Conservation (phyloP, 2,797 vertebrate species). For the Macropodus opercularis region DNA sequence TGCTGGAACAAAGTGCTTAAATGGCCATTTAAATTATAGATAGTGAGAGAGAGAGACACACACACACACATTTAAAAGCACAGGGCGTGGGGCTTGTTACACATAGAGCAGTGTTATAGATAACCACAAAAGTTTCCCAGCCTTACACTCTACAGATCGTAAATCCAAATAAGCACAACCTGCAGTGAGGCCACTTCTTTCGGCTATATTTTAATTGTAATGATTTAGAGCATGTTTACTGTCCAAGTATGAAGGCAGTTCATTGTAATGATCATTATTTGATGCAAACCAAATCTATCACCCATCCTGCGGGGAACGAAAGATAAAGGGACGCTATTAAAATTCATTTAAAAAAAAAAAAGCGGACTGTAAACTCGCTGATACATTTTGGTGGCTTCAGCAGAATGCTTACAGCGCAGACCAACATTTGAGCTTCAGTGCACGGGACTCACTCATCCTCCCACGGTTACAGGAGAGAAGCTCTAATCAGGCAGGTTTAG, state of each 20-base stretch:
- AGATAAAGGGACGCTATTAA: constrained; percentile 50
- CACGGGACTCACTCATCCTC: constrained; percentile 52
- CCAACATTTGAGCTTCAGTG: constrained; percentile 45
- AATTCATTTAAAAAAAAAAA: constrained; percentile 54
- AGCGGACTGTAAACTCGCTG: constrained; percentile 49
- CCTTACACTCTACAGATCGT: constrained; percentile 30
- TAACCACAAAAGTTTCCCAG: constrained; percentile 39
- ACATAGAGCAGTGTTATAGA: constrained; percentile 43
- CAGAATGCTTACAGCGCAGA: constrained; percentile 51
- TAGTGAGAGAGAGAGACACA: constrained; percentile 29
- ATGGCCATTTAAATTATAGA: constrained; percentile 64
- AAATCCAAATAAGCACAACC: constrained; percentile 58
- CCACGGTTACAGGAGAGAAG: constrained; percentile 51
- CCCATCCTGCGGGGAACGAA: constrained; percentile 23
- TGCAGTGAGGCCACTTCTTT: constrained; percentile 24
- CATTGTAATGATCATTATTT: constrained; percentile 57
- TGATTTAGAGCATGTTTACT: constrained; percentile 61
- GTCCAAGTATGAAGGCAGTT: constrained; percentile 40
- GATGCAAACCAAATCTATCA: constrained; percentile 47
- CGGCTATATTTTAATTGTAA: constrained; percentile 42
- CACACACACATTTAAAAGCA: constrained; percentile 12
- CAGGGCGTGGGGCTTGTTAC: constrained; percentile 15
- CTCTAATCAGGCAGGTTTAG: constrained; percentile 63
- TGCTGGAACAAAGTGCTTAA: constrained; percentile 55
- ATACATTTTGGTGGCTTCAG: constrained; percentile 57